Base-by-base conservation (phyloP, 2,888 invertebrate species). In the Stratiomys singularior region DNA sequence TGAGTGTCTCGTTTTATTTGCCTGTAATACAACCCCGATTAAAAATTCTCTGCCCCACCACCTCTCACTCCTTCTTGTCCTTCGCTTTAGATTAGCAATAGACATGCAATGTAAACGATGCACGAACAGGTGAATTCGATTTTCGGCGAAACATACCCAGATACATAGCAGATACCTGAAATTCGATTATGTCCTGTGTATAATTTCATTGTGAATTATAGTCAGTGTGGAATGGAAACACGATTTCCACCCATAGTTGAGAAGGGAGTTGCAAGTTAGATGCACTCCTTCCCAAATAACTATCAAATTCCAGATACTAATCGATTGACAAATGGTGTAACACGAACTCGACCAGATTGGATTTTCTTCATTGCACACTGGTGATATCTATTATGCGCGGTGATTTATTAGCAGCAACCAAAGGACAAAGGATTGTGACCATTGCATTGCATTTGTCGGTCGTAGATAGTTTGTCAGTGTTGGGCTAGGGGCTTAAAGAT, bases 281-380 rank as follows among this genome's bases (percentile, higher is more conserved):
- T n/a, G n/a, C 37, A 5, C 37, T 37, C 37, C 37, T 27, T 7
- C 15, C 37, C 21, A 18, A 37, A 4, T 18, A 37, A 27, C 37
- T 37, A 9, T 3, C 37, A 66, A 66, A 37, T 37, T 37, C 66
- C 66, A 66, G 30, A 30, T 66, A 37, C 37, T 66, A 66, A 30
- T 66, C 66, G 66, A 66, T 37, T 30, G 66, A 64, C 64, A 64
- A 64, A 64, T 64, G 64, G 64, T 4, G 30, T 64, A 30, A 66
- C 21, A 37, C 66, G 37, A 66, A 66, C 18, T 66, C 37, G 9
- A 18, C 37, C 37, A 30, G 18, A 66, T 66, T 66, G 66, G 66
- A 66, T 66, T 66, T 63, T 66, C 66, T 66, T 66, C 52, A 28
- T 21, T 37, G 66, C n/a, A 27, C 11, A 13, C 37, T 27, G 30